Conservation (phyloP, 1,140 invertebrate genomes). For the Drosophila nigrodunni region DNA sequence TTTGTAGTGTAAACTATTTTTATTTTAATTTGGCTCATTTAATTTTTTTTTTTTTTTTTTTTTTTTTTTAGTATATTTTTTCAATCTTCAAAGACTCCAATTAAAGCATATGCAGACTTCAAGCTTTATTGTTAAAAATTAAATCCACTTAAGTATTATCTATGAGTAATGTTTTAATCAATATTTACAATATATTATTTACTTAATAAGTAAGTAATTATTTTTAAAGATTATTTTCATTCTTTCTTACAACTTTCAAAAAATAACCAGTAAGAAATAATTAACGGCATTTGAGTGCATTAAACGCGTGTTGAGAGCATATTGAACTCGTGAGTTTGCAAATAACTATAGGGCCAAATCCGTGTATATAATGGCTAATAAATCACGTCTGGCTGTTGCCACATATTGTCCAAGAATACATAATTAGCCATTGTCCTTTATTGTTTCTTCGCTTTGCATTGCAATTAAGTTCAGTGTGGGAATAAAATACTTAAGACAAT, state of each 20-base stretch:
- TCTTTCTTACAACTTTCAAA: neutral
- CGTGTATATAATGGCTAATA: conserved; percentile 30
- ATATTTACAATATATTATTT: no score
- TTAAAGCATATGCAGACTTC: no score
- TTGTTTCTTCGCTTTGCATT: conserved; percentile 48
- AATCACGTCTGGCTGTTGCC: conserved; percentile 34
- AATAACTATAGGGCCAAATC: neutral
- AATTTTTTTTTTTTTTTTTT: no score
- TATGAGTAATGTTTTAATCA: no score
- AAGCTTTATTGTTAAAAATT: no score
- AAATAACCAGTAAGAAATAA: neutral
- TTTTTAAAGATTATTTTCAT: neutral
- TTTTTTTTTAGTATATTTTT: no score
- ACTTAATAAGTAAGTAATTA: neutral
- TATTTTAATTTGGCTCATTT: no score
- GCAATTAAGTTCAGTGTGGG: conserved; percentile 48
- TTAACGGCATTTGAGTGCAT: neutral
- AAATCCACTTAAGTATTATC: no score
- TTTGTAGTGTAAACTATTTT: no score
- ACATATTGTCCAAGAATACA: conserved; percentile 27
- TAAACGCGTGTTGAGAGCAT: neutral
- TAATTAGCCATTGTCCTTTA: conserved; percentile 59
- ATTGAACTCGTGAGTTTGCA: neutral
- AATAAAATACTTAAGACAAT: neutral
- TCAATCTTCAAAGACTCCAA: no score